Evolutionary conservation across 1,140 invertebrate genomes (phyloP), one percentile per base, ranked within the genome.

Genomic region (Metaphire vulgaris): DNA sequence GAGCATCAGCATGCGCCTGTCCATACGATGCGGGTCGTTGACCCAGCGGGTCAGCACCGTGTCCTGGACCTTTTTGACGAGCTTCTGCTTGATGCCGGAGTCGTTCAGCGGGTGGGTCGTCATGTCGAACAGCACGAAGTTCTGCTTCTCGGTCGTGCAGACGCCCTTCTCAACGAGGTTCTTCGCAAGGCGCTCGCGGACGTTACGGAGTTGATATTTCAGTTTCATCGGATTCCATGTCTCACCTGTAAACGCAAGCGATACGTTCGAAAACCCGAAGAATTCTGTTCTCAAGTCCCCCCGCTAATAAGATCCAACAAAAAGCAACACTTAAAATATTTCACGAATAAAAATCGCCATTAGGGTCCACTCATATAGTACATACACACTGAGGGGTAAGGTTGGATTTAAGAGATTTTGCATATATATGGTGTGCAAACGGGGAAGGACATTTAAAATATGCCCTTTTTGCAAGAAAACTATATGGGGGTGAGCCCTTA

Each of bases 201-300:
- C 97, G 90, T 99, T 99, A 87, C 98, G 93, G 80, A 99, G 89
- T 85, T 99, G 98, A 87, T 98, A 99, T 81, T 94, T 91, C 78
- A 99, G 88, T 88, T 99, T 99, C 80, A 99, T 88, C 16, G 97
- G 98, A 88, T 99, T 99, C 98, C 98, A 99, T 80, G 98, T 99
- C 89, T 99, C 97, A 81, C 96, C 96, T 97, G 83, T 86, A 86
- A 85, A n/a, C n/a, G n/a, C n/a, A n/a, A n/a, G n/a, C n/a, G n/a
- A n/a, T n/a, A n/a, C n/a, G 80, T 67, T 30, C 78, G 75, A 74
- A 75, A 78, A 73, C 32, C 21, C 72, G 69, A 1, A 70, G n/a
- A 30, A 66, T 28, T 33, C 72, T 28, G 16, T n/a, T n/a, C n/a
- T n/a, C n/a, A n/a, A n/a, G n/a, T n/a, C n/a, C n/a, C n/a, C 69